Base-by-base conservation (phyloP, 2,888 invertebrate species). In the Sesamia inferens region DNA sequence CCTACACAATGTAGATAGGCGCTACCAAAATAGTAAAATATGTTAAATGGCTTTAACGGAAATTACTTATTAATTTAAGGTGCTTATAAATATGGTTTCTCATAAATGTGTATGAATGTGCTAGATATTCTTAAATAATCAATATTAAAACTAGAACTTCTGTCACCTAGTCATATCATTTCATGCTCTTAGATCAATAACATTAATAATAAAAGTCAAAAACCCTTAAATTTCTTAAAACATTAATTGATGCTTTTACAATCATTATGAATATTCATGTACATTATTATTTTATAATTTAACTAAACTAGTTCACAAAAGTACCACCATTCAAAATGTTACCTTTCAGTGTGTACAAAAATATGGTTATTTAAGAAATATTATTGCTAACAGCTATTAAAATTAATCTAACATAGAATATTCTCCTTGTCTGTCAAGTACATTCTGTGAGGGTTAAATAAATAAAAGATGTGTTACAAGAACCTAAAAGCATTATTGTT, bases 361-460 rank as follows among this genome's bases (percentile, higher is more conserved):
- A 31, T 65, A 11, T 62, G 14, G 31, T 31, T 31, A 31, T 31
- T 31, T 31, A 31, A 31, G 31, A 31, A 31, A 47, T 54, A 39
- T 47, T 73, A 66, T 48, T 57, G 3, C 19, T 10, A 31, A 13
- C 11, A 48, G 10, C 39, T 51, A 67, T 57, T 22, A 67, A 14
- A 58, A 55, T 57, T 31, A 64, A 68, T 66, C 24, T 66, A 62
- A 24, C 24, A 42, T 54, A 51, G 19, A 62, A n/a, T 47, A 75
- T 62, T 66, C 67, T 59, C 48, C n/a, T 57, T 14, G 31, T 48
- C 24, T 67, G 19, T 79, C 44, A 75, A 72, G 63, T 70, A 74
- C n/a, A 59, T 67, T 59, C 59, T 54, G 24, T 76, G 77, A 84
- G 79, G 82, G 82, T 77, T 78, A 78, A 75, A 76, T 57, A 76